These are phyloP conservation scores for Agrilus planipennis DNA, from an alignment of 1,140 invertebrate genomes.

Conservation along the genomic window DNA sequence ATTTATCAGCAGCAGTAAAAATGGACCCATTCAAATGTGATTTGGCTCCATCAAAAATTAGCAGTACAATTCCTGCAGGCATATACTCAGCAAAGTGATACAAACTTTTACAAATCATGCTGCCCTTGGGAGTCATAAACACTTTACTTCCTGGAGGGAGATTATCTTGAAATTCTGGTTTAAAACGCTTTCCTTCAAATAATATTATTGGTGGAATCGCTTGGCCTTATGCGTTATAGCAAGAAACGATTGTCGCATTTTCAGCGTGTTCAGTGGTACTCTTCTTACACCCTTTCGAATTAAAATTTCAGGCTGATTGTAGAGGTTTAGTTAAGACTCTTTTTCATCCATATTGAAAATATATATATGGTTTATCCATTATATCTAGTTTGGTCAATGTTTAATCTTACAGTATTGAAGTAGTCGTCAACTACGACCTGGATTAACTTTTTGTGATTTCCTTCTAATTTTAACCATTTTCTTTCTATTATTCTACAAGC, in stretches of 20 bases:
- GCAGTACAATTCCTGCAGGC: neutral
- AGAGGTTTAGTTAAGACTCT: conserved; percentile 27
- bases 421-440: conserved; percentile 25
- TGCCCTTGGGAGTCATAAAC: conserved; percentile 5
- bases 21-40: conserved; percentile 10
- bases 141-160: conserved; percentile 11
- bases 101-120: conserved; percentile 7
- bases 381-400: no score
- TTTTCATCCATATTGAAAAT: conserved; percentile 35
- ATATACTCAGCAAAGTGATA: conserved; percentile 3
- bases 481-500: no score
- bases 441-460: conserved; percentile 32
- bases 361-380: conserved; percentile 20
- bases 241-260: conserved; percentile 30
- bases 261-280: conserved; percentile 30
- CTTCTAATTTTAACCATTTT: no score
- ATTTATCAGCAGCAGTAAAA: conserved; percentile 19
- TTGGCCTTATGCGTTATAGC: conserved; percentile 24
- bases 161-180: conserved; percentile 14
- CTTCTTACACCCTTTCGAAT: conserved; percentile 21
- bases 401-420: no score
- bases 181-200: conserved; percentile 19
- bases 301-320: conserved; percentile 27
- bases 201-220: conserved; percentile 28
- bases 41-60: conserved; percentile 6